Evolutionary conservation across 2,888 invertebrate species (phyloP), one percentile per base, ranked within the genome.

Genomic region (Phortica okadai): DNA sequence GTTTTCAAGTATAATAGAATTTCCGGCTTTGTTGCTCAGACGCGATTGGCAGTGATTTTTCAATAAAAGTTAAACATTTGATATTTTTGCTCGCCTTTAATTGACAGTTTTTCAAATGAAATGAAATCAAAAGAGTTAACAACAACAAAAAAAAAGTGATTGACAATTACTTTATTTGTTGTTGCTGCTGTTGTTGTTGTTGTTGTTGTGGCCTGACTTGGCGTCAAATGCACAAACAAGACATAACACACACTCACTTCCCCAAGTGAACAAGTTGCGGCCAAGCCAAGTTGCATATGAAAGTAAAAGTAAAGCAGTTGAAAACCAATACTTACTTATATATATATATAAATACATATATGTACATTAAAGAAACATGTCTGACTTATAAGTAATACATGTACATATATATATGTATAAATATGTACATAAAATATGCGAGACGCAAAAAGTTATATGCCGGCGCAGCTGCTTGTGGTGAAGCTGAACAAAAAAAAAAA

Each of bases 241-340:
- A 50, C 50, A 50, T 11, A 50, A 50, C 50, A 62, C 62, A 56
- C 56, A 62, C 62, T 62, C 62, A 62, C 25, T 62, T 62, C 62
- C 62, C 62, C 33, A 33, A 62, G 62, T 21, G 62, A 33, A 8
- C 33, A 14, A 16, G 62, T 62, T 62, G 62, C 7, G 14, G 16
- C 25, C 62, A 16, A 62, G 10, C 62, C 50, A 50, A 85, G 86
- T 86, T 88, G 88, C 86, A 86, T 77, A 87, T 87, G 88, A 86
- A 86, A 86, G 86, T 86, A 86, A 86, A 86, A 86, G 86, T 86
- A 83, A 82, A 87, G 81, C 87, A 87, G 81, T 80, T 79, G 77
- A 83, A 83, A 83, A 81, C 82, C 83, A 83, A 84, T 82, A 79
- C 83, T 14, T 42, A 67, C 5, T 11, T 50, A 74, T 67, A n/a